phyloP scores from a whole-genome alignment of 2,113 vertebrate genomes.

The Tringa solitaria region DNA sequence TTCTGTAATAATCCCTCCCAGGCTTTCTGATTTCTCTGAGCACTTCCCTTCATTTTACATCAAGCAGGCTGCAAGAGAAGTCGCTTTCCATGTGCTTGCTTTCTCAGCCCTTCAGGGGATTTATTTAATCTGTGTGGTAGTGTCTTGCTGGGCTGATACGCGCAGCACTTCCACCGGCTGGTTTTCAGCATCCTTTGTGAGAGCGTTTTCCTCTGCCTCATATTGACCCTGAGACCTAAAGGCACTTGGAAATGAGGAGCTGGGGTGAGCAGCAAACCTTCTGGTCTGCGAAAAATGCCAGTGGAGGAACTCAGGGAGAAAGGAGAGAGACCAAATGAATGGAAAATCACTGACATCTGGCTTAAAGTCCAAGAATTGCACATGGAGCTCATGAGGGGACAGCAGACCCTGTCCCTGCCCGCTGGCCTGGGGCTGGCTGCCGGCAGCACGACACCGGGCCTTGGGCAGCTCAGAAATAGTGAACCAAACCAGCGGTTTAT shows the following conservation, averaged over 20 bases:
- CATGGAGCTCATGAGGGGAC: not conserved
- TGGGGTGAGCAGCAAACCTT: not conserved
- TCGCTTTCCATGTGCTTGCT: not conserved
- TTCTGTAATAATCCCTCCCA: conserved; percentile 24
- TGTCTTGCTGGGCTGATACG: not conserved
- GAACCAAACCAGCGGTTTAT: fast-evolving
- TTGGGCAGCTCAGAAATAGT: fast-evolving
- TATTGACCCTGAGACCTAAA: not conserved
- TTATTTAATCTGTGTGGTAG: conserved; percentile 8
- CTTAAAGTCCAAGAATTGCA: conserved; percentile 36
- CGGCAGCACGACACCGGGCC: not conserved
- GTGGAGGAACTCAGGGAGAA: not conserved
- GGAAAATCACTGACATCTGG: conserved; percentile 62
- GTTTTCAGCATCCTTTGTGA: not conserved
- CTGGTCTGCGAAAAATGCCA: not conserved
- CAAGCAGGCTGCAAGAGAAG: not conserved
- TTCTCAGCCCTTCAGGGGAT: not conserved
- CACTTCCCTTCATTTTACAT: not conserved
- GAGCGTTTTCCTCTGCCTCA: not conserved
- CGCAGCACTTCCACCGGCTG: not conserved
- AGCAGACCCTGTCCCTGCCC: fast-evolving
- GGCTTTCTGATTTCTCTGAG: not conserved
- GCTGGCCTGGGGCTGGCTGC: not conserved
- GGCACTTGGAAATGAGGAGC: not conserved
- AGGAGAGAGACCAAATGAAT: not conserved